These are phyloP conservation scores for Syrrhaptes paradoxus DNA, from an alignment of 2,113 vertebrate species.

Conservation along the genomic window DNA sequence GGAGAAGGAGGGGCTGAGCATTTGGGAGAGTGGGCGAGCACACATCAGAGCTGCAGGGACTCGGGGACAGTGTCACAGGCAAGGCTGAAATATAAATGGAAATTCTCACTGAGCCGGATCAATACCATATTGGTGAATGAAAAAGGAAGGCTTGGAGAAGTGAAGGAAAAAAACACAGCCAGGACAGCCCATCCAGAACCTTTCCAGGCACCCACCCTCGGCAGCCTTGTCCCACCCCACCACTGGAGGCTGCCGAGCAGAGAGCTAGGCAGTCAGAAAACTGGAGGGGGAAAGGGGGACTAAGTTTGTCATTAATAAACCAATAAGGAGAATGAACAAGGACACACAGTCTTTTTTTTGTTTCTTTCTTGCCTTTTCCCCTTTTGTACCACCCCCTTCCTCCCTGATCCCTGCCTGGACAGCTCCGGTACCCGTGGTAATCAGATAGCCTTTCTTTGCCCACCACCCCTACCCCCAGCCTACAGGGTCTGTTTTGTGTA, in stretches of 20 bases:
- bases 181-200: background rate
- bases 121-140: background rate
- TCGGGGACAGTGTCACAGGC: background rate
- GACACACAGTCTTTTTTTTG: background rate
- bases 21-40: background rate
- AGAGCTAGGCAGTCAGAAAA: background rate
- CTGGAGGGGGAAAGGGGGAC: background rate
- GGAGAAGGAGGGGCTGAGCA: background rate
- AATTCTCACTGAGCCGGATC: conserved; percentile 30
- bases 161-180: background rate
- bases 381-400: background rate
- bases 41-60: background rate
- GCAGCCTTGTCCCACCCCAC: background rate
- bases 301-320: background rate
- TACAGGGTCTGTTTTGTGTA: background rate
- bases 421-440: background rate
- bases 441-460: background rate
- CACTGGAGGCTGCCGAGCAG: background rate
- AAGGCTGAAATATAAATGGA: conserved; percentile 62
- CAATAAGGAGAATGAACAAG: background rate
- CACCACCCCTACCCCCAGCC: background rate
- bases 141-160: background rate
- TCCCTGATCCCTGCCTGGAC: background rate
- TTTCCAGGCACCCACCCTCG: background rate
- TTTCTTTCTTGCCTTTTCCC: background rate